phyloP scores from a whole-genome alignment of 2,113 vertebrate species.

The Melanostigma gelatinosum region DNA sequence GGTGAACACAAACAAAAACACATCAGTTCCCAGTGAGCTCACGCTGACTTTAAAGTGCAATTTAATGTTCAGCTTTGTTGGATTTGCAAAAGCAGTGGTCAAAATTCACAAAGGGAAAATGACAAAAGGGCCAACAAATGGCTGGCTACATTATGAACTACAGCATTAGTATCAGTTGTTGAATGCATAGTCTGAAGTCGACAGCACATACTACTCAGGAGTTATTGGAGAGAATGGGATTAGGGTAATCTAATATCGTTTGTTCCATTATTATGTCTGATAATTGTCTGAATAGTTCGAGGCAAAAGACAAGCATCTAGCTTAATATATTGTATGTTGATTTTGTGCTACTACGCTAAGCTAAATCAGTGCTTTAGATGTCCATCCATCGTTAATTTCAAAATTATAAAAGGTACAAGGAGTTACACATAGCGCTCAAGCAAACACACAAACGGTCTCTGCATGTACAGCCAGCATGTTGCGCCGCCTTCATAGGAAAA shows the following conservation, averaged over 20 bases:
- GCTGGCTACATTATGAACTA: slow-evolving; percentile 39
- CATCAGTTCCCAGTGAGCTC: slow-evolving; percentile 32
- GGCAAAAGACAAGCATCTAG: slow-evolving; percentile 39
- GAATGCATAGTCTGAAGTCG: slow-evolving; percentile 56
- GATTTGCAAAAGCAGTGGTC: slow-evolving; percentile 66
- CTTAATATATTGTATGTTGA: slow-evolving; percentile 22
- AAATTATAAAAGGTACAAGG: slow-evolving; percentile 38
- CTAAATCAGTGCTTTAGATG: slow-evolving; percentile 47
- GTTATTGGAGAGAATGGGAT: slow-evolving; percentile 19
- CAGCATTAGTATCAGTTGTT: slow-evolving; percentile 50
- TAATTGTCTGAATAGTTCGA: slow-evolving; percentile 26
- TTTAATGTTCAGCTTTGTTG: slow-evolving; percentile 62
- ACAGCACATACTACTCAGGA: slow-evolving; percentile 33
- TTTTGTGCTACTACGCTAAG: slow-evolving; percentile 57
- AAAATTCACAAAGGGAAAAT: slow-evolving; percentile 48
- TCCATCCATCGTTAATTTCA: slow-evolving; percentile 16
- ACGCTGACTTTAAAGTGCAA: slow-evolving; percentile 70
- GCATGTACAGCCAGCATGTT: slow-evolving; percentile 58
- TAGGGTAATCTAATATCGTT: slow-evolving; percentile 26
- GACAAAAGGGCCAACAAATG: slow-evolving; percentile 25
- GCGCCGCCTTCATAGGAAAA: slow-evolving; percentile 57
- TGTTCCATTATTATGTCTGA: slow-evolving; percentile 22
- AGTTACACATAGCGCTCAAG: slow-evolving; percentile 19
- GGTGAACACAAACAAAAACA: slow-evolving; percentile 25
- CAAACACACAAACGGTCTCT: not conserved